Base-by-base conservation (phyloP, 2,888 invertebrate species). In the Camponotus fellah region DNA sequence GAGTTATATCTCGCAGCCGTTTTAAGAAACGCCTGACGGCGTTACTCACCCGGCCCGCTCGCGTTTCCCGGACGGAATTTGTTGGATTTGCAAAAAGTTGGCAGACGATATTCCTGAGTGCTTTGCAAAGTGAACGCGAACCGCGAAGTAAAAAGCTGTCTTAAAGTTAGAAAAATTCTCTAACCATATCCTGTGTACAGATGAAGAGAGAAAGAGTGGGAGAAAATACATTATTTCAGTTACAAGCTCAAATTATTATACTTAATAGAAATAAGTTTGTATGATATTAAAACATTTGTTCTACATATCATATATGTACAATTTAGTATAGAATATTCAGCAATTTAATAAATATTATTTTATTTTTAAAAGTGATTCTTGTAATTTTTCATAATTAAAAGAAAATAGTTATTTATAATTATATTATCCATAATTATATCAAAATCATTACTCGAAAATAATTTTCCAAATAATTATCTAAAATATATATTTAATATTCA, bases 1-100 rank as follows among this genome's bases (percentile, higher is more conserved):
- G 90, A 88, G 88, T 91, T 88, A 89, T 90, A 85, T 58, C 83
- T 77, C 81, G 65, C 46, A 62, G 60, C 9, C 76, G 89, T 91
- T 90, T 87, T 87, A 88, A 90, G 77, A 84, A 86, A 90, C 85
- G 69, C 82, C 82, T 49, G 58, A 49, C 74, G 62, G 75, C 76
- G 85, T 85, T 87, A 84, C 83, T 84, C 84, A 66, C 87, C 82
- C 53, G 64, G n/a, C 32, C 68, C 65, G 79, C 77, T 64, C 65
- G 65, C 82, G 82, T 87, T 84, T 75, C 69, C 58, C 46, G 12
- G 75, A 14, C 72, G 46, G 72, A 80, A 80, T 80, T 80, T 80
- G 79, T 80, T 80, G 72, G 79, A 80, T 53, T 64, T n/a, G 66
- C 32, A 43, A 53, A 72, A 84, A 88, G 69, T 86, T 81, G 17